A percentile compares a stretch with the other conserved stretches of the same genome.
Evolutionary conservation across 1,140 invertebrate genomes (phyloP).

Genomic region (Lordiphosa collinella): DNA sequence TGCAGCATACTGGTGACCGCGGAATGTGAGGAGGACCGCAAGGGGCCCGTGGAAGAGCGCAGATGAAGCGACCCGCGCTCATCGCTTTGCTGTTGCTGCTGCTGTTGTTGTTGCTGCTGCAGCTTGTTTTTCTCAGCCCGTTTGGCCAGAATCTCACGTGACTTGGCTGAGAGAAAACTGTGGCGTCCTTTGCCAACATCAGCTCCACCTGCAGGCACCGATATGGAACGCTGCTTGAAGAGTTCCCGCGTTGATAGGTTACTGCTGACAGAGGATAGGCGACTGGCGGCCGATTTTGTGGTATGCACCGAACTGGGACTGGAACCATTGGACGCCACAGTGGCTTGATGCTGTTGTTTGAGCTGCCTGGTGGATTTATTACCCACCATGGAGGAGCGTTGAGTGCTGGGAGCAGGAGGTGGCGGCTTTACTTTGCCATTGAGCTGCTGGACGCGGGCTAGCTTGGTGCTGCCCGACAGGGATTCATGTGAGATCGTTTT

Average conservation of each 20-base stretch:
- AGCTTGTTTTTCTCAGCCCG: slow-evolving; percentile 73
- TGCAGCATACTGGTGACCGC: slow-evolving; percentile 64
- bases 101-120: slow-evolving; percentile 62
- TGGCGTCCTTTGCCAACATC: slow-evolving; percentile 39
- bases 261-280: slow-evolving; percentile 69
- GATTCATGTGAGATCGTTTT: slow-evolving; percentile 80
- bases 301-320: slow-evolving; percentile 76
- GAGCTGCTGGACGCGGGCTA: slow-evolving; percentile 56
- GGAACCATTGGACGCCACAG: slow-evolving; percentile 60
- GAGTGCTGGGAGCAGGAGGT: slow-evolving; percentile 13
- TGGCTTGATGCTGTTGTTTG: slow-evolving; percentile 63
- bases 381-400: slow-evolving; percentile 38
- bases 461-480: slow-evolving; percentile 49
- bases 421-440: slow-evolving; percentile 33
- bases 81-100: slow-evolving; percentile 57
- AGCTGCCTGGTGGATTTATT: slow-evolving; percentile 58
- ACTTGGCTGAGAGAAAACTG: slow-evolving; percentile 76
- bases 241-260: slow-evolving; percentile 65
- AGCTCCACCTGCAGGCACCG: slow-evolving; percentile 57
- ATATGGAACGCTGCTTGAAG: slow-evolving; percentile 73
- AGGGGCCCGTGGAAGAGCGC: slow-evolving; percentile 42
- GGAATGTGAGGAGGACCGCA: slow-evolving; percentile 74
- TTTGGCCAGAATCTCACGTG: slow-evolving; percentile 74
- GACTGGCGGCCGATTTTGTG: slow-evolving; percentile 71
- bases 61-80: slow-evolving; percentile 53